Evolutionary conservation across 2,888 invertebrate species (phyloP), one percentile per base, ranked within the genome.

Genomic region (Phalangium opilio): DNA sequence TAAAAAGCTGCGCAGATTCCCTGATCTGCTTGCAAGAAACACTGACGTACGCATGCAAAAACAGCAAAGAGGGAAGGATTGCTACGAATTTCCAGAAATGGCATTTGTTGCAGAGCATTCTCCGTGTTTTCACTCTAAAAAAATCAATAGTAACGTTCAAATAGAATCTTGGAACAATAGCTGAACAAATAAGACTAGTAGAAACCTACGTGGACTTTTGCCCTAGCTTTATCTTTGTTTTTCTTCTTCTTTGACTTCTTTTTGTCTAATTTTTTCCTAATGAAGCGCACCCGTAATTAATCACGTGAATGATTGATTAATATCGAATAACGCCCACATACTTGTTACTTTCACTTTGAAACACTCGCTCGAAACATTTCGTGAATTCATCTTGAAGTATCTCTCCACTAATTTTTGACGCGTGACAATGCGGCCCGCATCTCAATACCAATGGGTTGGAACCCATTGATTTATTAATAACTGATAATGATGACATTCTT

Each of bases 31-130:
- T 70, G 45, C 82, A 79, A 47, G 89, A 70, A 12, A 90, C 79
- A 77, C 61, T 79, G 77, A 41, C 91, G 77, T 44, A 90, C 83
- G 47, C 79, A 79, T 8, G 87, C 81, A 66, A 82, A 89, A 15
- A 87, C 83, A 10, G 84, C 81, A 70, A 91, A 91, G 50, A 81
- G 77, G 2, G 90, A 90, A 19, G 89, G 83, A 70, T 91, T 91
- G 41, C 76, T 76, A 32, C 77, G 74, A 45, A 81, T 67, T 61
- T 76, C 67, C 60, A 77, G 67, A 17, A 59, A 59, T 18, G 64
- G 61, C 27, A 56, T 49, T 18, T 53, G 54, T 11, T 49, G 44
- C 10, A 45, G 42, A 15, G 46, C 41, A 43, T 48, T 33, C 14
- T 54, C 50, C 42, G 50, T 40, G 40, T 49, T 12, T 32, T 52